Evolutionary conservation across 2,797 vertebrate genomes (phyloP).

Genomic region (Gallinago stenura): DNA sequence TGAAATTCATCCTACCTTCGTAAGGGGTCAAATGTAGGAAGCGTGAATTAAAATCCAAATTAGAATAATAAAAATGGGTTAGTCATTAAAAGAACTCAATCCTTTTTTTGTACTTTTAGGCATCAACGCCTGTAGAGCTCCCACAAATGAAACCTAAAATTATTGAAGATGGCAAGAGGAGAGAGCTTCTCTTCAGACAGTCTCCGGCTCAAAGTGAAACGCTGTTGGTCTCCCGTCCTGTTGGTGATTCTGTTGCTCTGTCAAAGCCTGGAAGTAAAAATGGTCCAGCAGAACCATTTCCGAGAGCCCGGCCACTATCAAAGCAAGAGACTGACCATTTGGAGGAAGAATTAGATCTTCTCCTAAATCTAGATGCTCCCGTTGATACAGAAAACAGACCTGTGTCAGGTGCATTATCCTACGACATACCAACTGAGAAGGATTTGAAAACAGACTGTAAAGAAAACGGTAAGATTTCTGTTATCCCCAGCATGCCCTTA

Average conservation of each 20-base stretch:
- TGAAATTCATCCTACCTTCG: background rate
- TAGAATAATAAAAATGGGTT: background rate
- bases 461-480: conserved; percentile 61
- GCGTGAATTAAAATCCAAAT: background rate
- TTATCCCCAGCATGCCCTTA: background rate
- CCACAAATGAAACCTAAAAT: conserved; percentile 78
- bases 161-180: conserved; percentile 65
- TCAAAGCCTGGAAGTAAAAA: conserved; percentile 19
- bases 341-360: conserved; percentile 89
- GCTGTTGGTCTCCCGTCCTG: background rate
- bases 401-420: background rate
- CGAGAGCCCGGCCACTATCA: background rate
- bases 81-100: background rate
- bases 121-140: conserved; percentile 83
- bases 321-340: conserved; percentile 66
- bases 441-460: conserved; percentile 25
- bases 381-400: background rate
- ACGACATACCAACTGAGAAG: background rate
- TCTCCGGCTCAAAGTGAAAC: conserved; percentile 1
- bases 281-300: background rate
- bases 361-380: conserved; percentile 86
- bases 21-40: background rate
- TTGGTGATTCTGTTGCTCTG: background rate
- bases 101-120: conserved; percentile 72
- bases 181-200: conserved; percentile 63